Evolutionary conservation across 1,140 invertebrate genomes (phyloP), one percentile per base, ranked within the genome.

Genomic region (Plodia interpunctella): DNA sequence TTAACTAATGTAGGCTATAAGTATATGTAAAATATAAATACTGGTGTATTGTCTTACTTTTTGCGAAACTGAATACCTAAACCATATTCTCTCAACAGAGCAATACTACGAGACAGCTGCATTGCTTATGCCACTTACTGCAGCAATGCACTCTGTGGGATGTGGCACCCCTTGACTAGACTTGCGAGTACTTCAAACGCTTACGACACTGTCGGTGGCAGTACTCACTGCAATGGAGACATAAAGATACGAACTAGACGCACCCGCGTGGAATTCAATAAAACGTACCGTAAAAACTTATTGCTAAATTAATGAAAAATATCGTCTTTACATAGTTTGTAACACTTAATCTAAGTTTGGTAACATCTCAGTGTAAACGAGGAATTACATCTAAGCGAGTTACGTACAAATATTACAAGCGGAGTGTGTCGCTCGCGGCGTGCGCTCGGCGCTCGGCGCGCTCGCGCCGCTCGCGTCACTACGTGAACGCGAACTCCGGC

Each of bases 401-500:
- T 72, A 72, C 57, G 49, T 78, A 73, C 72, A 74, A 75, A 80
- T 66, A 62, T 72, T 78, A 81, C 78, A 83, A 73, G 78, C 74
- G 78, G 78, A 78, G 58, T 38, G 52, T n/a, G 35, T 25, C 28
- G 78, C 32, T 44, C 38, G 51, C 10, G n/a, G 32, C 32, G 11
- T 55, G 57, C 38, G 28, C 28, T 38, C 25, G 20, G 56, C 18
- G 52, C 52, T 49, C 17, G 56, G 38, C 32, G 15, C 44, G 53
- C 59, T 49, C 57, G 59, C 55, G 59, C 57, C 61, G 30, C 51
- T 20, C 49, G 55, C 32, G 54, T 28, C 68, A 74, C 78, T 83
- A 81, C 78, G 80, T 81, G 78, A 78, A 78, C 56, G 75, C 77
- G 73, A 83, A 78, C 71, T 82, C 74, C 35, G 78, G 83, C 70